Evolutionary conservation across 2,113 vertebrate genomes (phyloP), one percentile per base, ranked within the genome.

Genomic region (Nymphicus hollandicus): DNA sequence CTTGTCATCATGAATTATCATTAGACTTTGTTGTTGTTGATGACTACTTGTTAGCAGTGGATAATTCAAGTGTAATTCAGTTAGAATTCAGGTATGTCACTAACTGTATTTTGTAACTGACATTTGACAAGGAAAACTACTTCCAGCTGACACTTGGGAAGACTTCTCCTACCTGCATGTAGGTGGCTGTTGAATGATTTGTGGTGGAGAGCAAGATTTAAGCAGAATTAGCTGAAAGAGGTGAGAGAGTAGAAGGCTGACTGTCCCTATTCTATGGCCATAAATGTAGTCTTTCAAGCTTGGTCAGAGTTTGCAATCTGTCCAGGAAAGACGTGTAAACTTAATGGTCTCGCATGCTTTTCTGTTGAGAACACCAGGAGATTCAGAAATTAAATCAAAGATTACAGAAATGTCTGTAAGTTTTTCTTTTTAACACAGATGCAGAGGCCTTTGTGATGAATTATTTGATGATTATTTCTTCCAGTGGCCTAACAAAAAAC

Each of bases 31-130:
- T 90, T 93, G 85, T 81, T 89, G 93, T 68, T 79, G 86, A 68
- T 93, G 72, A 82, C 74, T 96, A 28, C 82, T 96, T 95, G 63
- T 95, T 97, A 95, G 86, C 68, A 89, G 60, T 83, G 81, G 83
- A 88, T 97, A 97, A 97, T 94, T 96, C 86, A 52, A 86, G 90
- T 86, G 82, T 91, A 89, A 93, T 94, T 97, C 69, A 64, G 52
- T 90, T 89, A 22, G 60, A 95, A 69, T 83, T 94, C 93, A 82
- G 81, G n/a, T 94, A 88, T 87, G 52, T 91, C 79, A 91, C 64
- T 92, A 93, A 92, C 92, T 89, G 47, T 82, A 53, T 92, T 94
- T 96, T 14, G 7, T 85, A 89, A 93, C 69, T 17, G 7, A 52
- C 27, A 29, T 87, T 95, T 93, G 70, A 81, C 88, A 96, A 52